Base-by-base conservation (phyloP, 2,888 invertebrate genomes). In the Cyclophora albipunctata region DNA sequence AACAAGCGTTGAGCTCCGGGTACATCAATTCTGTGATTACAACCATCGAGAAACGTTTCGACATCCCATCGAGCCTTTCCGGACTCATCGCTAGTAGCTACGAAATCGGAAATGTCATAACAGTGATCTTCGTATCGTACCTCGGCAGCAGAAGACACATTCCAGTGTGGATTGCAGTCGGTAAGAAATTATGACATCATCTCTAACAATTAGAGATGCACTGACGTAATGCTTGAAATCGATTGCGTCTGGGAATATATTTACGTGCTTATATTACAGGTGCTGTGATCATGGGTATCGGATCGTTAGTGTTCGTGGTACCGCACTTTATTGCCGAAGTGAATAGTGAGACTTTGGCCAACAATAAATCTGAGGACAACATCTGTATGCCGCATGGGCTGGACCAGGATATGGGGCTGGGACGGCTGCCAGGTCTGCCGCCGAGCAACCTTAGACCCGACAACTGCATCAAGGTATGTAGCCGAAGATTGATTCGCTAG, bases 11-110 rank as follows among this genome's bases (percentile, higher is more conserved):
- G 60, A 96, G 96, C 80, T 96, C 96, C 56, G 96, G 96, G 62
- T 96, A 96, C 80, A 96, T 96, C 65, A 96, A 96, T 88, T 96
- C 96, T 80, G 98, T 98, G 83, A 97, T 98, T 81, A 98, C 98
- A 62, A 98, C 98, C 51, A 97, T 98, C 71, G 98, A 98, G 89
- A 97, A 97, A 83, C 93, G 98, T 59, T 95, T 95, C 75, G 97
- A 98, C 84, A 96, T 98, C 73, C 97, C 97, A 55, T 97, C 97
- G 77, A 95, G 96, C 76, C 93, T 96, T 61, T 96, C 97, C 47
- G 97, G 98, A 52, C 91, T 97, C 66, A 95, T 98, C 63, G 97
- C 97, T 52, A 97, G 97, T 69, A 96, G 96, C 68, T 97, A 97
- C 81, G 98, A 98, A 90, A 96, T 96, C 72, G 98, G 98, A 71